Conservation (phyloP, 1,140 invertebrate species). For the Antheraea mylitta region DNA sequence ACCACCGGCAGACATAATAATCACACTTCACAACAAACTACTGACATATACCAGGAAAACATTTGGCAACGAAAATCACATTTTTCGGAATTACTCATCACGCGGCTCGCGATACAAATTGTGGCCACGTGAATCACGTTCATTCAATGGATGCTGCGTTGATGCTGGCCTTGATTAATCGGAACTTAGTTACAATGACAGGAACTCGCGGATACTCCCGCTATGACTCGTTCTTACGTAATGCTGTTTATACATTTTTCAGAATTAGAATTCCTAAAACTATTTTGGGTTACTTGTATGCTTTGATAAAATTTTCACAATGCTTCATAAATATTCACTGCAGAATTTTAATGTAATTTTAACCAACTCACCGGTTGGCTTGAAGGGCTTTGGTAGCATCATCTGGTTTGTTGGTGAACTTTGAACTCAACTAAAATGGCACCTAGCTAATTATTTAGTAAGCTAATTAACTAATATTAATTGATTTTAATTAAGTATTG, state of each 20-base stretch:
- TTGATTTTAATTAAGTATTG: too few relatives aligned
- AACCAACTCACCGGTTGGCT: too few relatives aligned
- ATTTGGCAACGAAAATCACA: neutral
- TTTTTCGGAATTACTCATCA: conserved; percentile 37
- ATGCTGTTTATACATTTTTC: neutral
- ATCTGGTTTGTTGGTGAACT: too few relatives aligned
- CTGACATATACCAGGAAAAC: neutral
- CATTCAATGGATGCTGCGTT: conserved; percentile 23
- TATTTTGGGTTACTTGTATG: neutral
- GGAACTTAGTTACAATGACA: conserved; percentile 25
- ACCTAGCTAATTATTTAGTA: too few relatives aligned
- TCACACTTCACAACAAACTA: neutral
- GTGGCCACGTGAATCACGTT: conserved; percentile 40
- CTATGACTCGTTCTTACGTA: conserved; percentile 2
- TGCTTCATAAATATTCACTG: too few relatives aligned
- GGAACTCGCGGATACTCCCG: conserved; percentile 3
- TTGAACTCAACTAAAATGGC: too few relatives aligned
- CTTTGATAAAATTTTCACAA: neutral
- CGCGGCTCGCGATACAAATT: conserved; percentile 22
- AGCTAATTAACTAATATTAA: too few relatives aligned
- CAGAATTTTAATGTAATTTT: neutral
- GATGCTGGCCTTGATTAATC: conserved; percentile 23
- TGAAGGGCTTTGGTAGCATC: too few relatives aligned
- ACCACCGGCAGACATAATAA: too few relatives aligned
- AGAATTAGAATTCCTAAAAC: neutral